Evolutionary conservation across 2,888 invertebrate species (phyloP), one percentile per base, ranked within the genome.

Genomic region (Zonitis immaculata): DNA sequence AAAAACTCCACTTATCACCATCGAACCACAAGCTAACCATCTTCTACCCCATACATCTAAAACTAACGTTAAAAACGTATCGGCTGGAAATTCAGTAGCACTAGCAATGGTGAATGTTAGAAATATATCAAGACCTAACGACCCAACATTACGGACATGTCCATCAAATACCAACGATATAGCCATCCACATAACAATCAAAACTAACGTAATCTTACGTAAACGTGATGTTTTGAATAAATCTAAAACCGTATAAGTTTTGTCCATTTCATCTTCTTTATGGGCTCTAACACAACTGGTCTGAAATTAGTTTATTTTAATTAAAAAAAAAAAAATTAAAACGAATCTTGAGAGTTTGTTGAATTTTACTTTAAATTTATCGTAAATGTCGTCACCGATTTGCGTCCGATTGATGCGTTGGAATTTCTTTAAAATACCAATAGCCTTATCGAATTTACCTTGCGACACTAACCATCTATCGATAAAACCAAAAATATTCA

Each of bases 391-490:
- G 0, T 87, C 86, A 0, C 88, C 84, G 9, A 92, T 86, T 59
- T 84, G 82, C 1, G 82, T 86, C 44, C 85, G 84, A 72, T 94
- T 94, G 48, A 91, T 83, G 58, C 81, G 82, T 67, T 91, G 91
- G 66, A 93, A 88, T 67, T 86, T 89, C 71, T 84, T 85, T 67
- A 93, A 79, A 42, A 93, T 92, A 0, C 73, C 76, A 8, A 91
- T 79, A 0, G 93, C 91, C 68, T 87, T 85, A 64, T 91, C 89
- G 3, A 89, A 80, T 73, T 87, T 83, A 2, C 92, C 92, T 77
- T 91, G 91, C 0, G 92, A 91, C 1, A 91, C 87, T 32, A 94
- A 76, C 93, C 93, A 93, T 64, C 89, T 88, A n/a, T n/a, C n/a
- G n/a, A n/a, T n/a, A n/a, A n/a, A n/a, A n/a, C n/a, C n/a, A n/a